A percentile compares a stretch with the other conserved stretches of the same genome.
phyloP scores from a whole-genome alignment of 2,113 vertebrate species.

The Herpetotheres cachinnans region DNA sequence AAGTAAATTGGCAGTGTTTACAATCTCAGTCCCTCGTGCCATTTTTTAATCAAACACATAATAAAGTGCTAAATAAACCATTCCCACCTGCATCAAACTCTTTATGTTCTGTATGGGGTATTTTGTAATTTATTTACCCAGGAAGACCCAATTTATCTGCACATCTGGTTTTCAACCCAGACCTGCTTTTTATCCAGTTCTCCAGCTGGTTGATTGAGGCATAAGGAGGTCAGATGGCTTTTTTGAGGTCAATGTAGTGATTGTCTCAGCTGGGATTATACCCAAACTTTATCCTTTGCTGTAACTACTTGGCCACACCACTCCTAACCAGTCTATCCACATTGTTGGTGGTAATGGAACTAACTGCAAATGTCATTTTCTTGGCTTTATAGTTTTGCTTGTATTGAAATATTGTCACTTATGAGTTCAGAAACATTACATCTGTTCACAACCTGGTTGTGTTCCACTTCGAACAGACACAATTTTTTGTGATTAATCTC shows the following conservation, averaged over 20 bases:
- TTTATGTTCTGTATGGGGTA: not conserved
- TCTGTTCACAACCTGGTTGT: slow-evolving; percentile 55
- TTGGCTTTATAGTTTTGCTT: slow-evolving; percentile 37
- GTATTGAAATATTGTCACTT: slow-evolving; percentile 38
- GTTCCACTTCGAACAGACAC: slow-evolving; percentile 11
- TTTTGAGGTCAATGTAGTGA: slow-evolving; percentile 11
- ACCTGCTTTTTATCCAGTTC: slow-evolving; percentile 57
- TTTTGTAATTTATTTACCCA: slow-evolving; percentile 65
- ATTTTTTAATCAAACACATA: slow-evolving; percentile 68
- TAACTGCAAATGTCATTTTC: slow-evolving; percentile 46
- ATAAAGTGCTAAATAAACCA: slow-evolving; percentile 65
- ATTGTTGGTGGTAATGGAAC: not conserved
- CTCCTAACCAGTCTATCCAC: not conserved
- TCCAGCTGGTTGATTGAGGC: slow-evolving; percentile 48
- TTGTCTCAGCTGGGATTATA: slow-evolving; percentile 29
- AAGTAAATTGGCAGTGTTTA: slow-evolving; percentile 57
- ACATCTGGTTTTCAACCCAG: slow-evolving; percentile 57
- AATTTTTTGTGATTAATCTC: slow-evolving; percentile 34
- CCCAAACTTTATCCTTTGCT: slow-evolving; percentile 5
- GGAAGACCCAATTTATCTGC: slow-evolving; percentile 52
- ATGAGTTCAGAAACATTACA: slow-evolving; percentile 37
- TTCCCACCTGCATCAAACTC: slow-evolving; percentile 62
- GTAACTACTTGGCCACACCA: slow-evolving; percentile 8
- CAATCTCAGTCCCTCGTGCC: slow-evolving; percentile 8
- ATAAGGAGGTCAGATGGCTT: slow-evolving; percentile 55